Evolutionary conservation across 1,140 invertebrate species (phyloP), one percentile per base, ranked within the genome.

Genomic region (Drepana arcuata): DNA sequence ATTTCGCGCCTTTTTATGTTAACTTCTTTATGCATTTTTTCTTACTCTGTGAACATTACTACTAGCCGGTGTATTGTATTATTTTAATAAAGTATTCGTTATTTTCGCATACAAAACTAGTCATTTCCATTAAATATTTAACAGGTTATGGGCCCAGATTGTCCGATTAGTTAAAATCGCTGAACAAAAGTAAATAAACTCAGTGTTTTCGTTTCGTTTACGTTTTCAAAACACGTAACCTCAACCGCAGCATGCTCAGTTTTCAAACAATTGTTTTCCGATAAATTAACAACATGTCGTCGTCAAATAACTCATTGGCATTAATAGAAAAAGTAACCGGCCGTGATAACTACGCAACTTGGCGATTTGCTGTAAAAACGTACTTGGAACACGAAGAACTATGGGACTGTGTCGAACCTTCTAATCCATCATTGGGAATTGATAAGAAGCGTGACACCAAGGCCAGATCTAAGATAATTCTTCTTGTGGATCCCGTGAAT

Each of bases 401-500:
- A 26, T 26, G n/a, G 4, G n/a, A 10, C 4, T 26, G 24, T 10
- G n/a, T 26, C 10, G 18, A 21, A 34, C n/a, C n/a, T n/a, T n/a
- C n/a, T n/a, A 14, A 25, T 25, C 4, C 4, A 4, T 21, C 18
- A 21, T 4, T 5, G 4, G 9, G 9, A 21, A 9, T 21, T 2
- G 13, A 14, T 11, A 16, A 33, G 5, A 40, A 34, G 16, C 12
- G 16, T 11, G 43, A 46, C 15, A 35, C 16, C 7, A 46, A 46
- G 40, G 15, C 44, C 1, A 49, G 44, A 16, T 43, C 47, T n/a
- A 49, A 44, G 9, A 10, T 44, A 25, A 49, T 49, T 12, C 29
- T 44, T 11, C 32, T 44, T 31, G 32, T 49, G 7, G 47, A 44
- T 12, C 47, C 41, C 0, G 38, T 45, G n/a, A 14, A 42, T 15